phyloP scores from a whole-genome alignment of 1,140 invertebrate species.

The Solenopsis fugax region DNA sequence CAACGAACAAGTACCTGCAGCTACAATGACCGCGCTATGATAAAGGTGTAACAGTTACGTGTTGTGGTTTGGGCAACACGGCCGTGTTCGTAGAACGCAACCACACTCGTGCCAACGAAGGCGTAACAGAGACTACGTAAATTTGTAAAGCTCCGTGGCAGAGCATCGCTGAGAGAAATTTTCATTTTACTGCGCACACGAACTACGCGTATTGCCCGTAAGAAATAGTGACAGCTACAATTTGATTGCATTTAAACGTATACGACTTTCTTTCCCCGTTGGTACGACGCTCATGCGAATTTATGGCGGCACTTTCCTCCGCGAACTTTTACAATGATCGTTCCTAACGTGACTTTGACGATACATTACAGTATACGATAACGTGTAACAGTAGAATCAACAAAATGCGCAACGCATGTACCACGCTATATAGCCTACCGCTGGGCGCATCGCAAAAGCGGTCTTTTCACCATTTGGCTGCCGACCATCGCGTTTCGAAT shows the following conservation, averaged over 20 bases:
- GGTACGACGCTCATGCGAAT: constrained; percentile 28
- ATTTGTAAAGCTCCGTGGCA: background rate
- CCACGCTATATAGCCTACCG: background rate
- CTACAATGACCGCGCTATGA: constrained; percentile 48
- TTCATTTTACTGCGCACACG: background rate
- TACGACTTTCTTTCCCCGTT: constrained; percentile 14
- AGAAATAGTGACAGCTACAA: constrained; percentile 34
- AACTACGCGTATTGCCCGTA: background rate
- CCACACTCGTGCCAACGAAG: background rate
- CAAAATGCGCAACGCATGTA: constrained; percentile 45
- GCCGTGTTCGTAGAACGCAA: background rate
- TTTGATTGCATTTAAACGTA: constrained; percentile 36
- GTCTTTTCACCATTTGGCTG: constrained; percentile 51
- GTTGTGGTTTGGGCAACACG: constrained; percentile 39
- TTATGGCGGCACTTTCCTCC: constrained; percentile 44
- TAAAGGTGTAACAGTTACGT: constrained; percentile 42
- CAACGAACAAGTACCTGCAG: constrained; percentile 43
- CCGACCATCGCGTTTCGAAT: constrained; percentile 53
- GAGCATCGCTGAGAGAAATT: background rate
- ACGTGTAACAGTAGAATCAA: constrained; percentile 32
- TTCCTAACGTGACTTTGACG: constrained; percentile 51
- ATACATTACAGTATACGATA: constrained; percentile 34
- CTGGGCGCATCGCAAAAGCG: constrained; percentile 26
- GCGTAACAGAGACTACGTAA: background rate
- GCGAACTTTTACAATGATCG: constrained; percentile 45